Base-by-base conservation (phyloP, 1,140 invertebrate genomes). In the Nasonia vitripennis region DNA sequence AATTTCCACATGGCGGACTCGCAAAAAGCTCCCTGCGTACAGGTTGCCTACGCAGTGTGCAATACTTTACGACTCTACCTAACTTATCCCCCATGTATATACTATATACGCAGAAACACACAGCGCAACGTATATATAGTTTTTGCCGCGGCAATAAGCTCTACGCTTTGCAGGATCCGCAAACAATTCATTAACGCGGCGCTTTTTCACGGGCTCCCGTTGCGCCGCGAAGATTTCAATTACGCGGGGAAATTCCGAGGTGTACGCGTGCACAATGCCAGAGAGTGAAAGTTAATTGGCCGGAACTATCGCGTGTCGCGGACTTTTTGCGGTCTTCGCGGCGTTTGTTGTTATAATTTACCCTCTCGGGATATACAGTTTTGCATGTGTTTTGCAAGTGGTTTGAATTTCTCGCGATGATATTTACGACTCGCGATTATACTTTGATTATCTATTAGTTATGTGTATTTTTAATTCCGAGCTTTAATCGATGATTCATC, bases 251-350 rank as follows among this genome's bases (percentile, higher is more conserved):
- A 41, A 71, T 73, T 71, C n/a, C 70, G 27, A 17, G 70, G 34
- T 14, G 51, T 17, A 27, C 37, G 20, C 41, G 31, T 23, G 41
- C 34, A 27, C 78, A 78, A 48, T 74, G 34, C 48, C 62, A 85
- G 75, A 27, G 73, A 79, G 78, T 67, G 78, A 85, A 81, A 85
- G 78, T 80, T 85, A 85, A 85, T 85, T 85, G 84, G 48, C 71
- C 45, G 20, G 67, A 80, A 84, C 77, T 80, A 79, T 80, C 48
- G 77, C 77, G 78, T 80, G 78, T 70, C 68, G 20, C 70, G 23
- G 7, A 73, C 20, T 84, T 78, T 74, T 79, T 80, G 78, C 78
- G 45, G 55, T 14, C 48, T 6, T 51, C 11, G 27, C 12, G 48
- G 12, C 48, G 62, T 79, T 84, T 84, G 67, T 84, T 79, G 73